A percentile compares a stretch with the other conserved stretches of the same genome.
Conservation (phyloP, 2,888 invertebrate species). For the Eustalomyia histrio region DNA sequence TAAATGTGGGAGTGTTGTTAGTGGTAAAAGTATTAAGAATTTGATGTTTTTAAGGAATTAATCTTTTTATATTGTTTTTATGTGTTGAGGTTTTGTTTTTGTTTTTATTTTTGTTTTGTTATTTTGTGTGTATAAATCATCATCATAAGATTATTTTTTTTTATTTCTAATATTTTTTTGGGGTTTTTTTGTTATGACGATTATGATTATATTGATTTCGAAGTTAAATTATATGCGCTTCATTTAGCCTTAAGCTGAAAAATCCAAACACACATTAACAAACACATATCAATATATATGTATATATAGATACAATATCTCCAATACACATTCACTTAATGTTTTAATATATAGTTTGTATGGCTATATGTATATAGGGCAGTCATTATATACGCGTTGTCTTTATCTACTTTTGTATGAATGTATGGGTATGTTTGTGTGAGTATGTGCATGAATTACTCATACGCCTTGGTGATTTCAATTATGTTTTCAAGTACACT, state of each 20-base stretch:
- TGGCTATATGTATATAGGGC: not conserved
- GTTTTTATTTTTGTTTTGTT: no score
- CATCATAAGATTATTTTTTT: conserved; percentile 1
- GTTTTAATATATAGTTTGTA: not conserved
- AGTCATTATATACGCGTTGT: not conserved
- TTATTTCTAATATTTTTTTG: not conserved
- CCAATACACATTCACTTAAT: no score
- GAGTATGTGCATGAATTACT: conserved; percentile 56
- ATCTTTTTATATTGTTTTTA: not conserved
- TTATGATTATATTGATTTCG: conserved; percentile 52
- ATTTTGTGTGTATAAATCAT: conserved; percentile 29
- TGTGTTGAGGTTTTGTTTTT: not conserved
- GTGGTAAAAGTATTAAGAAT: not conserved
- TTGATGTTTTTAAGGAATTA: conserved; percentile 32
- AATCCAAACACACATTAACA: not conserved
- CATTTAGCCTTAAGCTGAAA: conserved; percentile 63
- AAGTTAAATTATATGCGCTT: conserved; percentile 56
- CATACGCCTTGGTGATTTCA: conserved; percentile 62
- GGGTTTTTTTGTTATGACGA: conserved; percentile 18
- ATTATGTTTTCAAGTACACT: conserved; percentile 48
- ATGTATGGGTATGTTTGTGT: not conserved
- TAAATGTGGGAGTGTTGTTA: not conserved
- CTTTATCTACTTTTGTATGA: not conserved
- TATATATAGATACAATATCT: not conserved
- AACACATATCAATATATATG: not conserved